Base-by-base conservation (phyloP, 1,140 invertebrate species). In the Drosophila kohkoa region DNA sequence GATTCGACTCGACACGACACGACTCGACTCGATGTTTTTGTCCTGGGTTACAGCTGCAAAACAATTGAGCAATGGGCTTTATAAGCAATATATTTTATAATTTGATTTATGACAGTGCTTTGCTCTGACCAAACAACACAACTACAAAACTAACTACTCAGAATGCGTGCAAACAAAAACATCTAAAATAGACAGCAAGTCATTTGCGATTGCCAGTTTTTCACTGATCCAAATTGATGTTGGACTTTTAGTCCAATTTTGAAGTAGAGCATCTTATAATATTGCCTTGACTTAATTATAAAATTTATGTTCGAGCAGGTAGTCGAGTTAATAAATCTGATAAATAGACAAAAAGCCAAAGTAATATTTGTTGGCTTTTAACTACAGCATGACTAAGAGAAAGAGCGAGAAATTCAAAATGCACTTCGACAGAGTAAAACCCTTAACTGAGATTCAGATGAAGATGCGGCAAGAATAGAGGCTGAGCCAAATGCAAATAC, bases 401-500 rank as follows among this genome's bases (percentile, higher is more conserved):
- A 25, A 25, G 3, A 25, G 20, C 20, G 20, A 25, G 20, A 74
- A 68, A 67, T 70, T 67, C 49, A 55, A 70, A 70, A 58, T 74
- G 80, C 79, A 82, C 43, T 69, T 41, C 43, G 32, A 43, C 20
- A 16, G 30, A 11, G 2, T 25, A 11, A 20, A 13, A 16, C n/a
- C 41, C 38, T n/a, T 41, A 41, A 10, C 38, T 41, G 20, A 49
- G 45, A 10, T 30, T 7, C 30, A 38, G 32, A n/a, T 20, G 25
- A 25, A 25, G 20, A 25, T 25, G 20, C 20, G 20, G 20, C 3
- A 25, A 25, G 20, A 25, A 25, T 25, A 25, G 28, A 32, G 13
- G 43, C 49, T 48, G 41, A 35, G 62, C 13, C 58, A 52, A 63
- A 66, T 67, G 51, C 60, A 82, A 81, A 81, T 81, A 79, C 68